Conservation (phyloP, 2,113 vertebrate genomes). For the Tenebrosternarchus preto region DNA sequence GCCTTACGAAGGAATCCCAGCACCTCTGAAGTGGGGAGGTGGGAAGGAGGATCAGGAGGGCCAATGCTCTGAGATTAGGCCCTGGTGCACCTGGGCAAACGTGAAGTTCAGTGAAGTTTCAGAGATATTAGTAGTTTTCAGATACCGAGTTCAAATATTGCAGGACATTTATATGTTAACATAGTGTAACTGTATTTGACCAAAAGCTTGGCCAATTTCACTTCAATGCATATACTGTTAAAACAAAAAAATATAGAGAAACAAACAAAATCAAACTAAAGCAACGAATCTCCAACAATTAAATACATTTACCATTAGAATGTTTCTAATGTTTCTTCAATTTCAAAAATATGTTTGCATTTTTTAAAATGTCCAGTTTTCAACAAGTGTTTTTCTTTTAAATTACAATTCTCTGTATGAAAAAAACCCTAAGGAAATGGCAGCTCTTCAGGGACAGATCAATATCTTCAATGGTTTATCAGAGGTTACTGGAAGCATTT, state of each 20-base stretch:
- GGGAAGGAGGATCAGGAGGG: not conserved
- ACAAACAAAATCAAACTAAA: no score
- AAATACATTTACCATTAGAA: not conserved
- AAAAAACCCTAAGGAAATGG: not conserved
- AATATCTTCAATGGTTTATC: slow-evolving; percentile 50
- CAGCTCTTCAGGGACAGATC: slow-evolving; percentile 34
- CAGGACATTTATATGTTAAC: not conserved
- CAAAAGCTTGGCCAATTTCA: not conserved
- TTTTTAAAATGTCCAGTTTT: no score
- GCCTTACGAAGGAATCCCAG: slow-evolving; percentile 61
- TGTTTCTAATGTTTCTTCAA: no score
- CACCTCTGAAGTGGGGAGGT: not conserved
- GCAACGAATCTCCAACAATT: not conserved
- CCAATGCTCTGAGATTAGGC: not conserved
- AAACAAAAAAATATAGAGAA: no score
- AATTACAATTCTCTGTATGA: not conserved
- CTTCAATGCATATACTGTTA: not conserved
- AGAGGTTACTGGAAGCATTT: slow-evolving; percentile 52
- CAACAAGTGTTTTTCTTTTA: no score
- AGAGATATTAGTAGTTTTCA: not conserved
- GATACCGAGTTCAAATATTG: not conserved
- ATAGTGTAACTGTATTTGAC: no score
- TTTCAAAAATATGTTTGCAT: no score
- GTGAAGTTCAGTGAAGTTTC: not conserved
- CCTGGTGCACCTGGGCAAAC: slow-evolving; percentile 20